These are phyloP conservation scores for Burhinus oedicnemus DNA, from an alignment of 2,113 vertebrate species.

Conservation along the genomic window DNA sequence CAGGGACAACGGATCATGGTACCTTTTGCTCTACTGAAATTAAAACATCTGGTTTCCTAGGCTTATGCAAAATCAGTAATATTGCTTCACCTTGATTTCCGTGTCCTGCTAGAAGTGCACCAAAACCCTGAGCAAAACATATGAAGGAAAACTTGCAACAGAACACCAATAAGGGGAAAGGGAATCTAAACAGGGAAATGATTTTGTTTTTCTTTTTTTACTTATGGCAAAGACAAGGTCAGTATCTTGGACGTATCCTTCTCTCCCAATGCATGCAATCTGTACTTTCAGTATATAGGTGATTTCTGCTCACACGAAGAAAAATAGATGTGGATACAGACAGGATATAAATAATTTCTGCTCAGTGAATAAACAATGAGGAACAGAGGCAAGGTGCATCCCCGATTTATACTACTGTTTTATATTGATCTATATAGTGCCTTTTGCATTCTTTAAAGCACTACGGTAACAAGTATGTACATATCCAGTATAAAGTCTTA, in stretches of 20 bases:
- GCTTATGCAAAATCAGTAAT: neutral
- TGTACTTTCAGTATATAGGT: neutral
- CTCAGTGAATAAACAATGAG: neutral
- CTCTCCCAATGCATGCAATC: neutral
- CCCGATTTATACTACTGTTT: neutral
- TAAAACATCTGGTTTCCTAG: neutral
- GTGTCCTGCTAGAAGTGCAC: neutral
- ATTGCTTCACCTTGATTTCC: neutral
- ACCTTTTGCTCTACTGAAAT: neutral
- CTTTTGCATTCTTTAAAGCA: neutral
- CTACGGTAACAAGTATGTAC: neutral
- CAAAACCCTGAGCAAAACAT: neutral
- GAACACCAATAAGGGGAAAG: neutral
- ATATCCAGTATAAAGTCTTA: neutral
- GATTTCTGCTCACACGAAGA: neutral
- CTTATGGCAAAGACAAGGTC: neutral
- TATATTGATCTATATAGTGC: neutral
- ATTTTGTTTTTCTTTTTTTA: neutral
- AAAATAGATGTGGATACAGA: neutral
- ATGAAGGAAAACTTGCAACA: neutral
- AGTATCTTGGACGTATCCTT: neutral
- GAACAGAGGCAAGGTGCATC: neutral
- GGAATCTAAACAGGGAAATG: neutral
- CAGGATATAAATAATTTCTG: neutral
- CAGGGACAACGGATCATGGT: neutral